Conservation (phyloP, 2,888 invertebrate species). For the Nemoura dubitans region DNA sequence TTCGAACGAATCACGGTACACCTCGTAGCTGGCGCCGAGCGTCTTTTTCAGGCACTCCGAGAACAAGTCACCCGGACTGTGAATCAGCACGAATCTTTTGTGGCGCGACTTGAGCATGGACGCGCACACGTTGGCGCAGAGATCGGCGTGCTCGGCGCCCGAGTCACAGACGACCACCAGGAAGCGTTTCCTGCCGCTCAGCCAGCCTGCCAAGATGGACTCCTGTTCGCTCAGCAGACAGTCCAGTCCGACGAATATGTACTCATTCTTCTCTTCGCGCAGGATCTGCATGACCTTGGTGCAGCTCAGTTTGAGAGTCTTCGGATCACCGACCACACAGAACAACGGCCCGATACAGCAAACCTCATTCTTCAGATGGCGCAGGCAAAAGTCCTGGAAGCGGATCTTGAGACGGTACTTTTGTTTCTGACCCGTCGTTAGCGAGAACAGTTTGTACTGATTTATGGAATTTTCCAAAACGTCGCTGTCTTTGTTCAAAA, state of each 20-base stretch:
- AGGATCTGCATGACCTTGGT: conserved; percentile 37
- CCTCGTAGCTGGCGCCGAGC: background rate
- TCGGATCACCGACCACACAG: background rate
- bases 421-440: conserved; percentile 30
- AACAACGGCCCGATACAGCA: background rate
- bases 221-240: background rate
- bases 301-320: conserved; percentile 13
- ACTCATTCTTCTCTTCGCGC: conserved; percentile 26
- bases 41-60: conserved; percentile 13
- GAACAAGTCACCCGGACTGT: background rate
- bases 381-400: background rate
- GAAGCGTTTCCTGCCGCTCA: conserved; percentile 2
- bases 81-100: conserved; percentile 9
- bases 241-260: conserved; percentile 33
- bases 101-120: background rate
- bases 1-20: conserved; percentile 24
- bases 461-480: conserved; percentile 14
- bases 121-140: conserved; percentile 9
- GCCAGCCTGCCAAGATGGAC: conserved; percentile 23
- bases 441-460: conserved; percentile 31
- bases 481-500: background rate
- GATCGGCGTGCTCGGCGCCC: background rate
- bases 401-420: conserved; percentile 24
- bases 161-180: conserved; percentile 20
- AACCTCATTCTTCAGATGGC: background rate